Evolutionary conservation across 2,888 invertebrate species (phyloP).

Genomic region (Drosophila multiciliata): DNA sequence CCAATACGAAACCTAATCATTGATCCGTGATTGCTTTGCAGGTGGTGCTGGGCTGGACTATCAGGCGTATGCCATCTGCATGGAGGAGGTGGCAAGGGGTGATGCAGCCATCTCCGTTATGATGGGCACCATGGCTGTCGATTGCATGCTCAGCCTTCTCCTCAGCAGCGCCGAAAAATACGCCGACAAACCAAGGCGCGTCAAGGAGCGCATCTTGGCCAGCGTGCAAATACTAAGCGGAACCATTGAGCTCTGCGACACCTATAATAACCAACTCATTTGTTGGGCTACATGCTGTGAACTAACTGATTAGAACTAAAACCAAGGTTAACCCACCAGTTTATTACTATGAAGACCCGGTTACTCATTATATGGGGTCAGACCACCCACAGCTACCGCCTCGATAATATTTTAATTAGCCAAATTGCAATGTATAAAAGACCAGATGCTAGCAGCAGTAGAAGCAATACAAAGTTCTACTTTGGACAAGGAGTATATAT

Average conservation of each 20-base stretch:
- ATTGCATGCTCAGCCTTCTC: too few relatives aligned
- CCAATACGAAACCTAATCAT: not conserved
- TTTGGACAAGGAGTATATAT: too few relatives aligned
- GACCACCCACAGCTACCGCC: constrained; percentile 54
- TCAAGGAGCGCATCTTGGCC: too few relatives aligned
- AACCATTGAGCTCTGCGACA: too few relatives aligned
- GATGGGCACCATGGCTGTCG: too few relatives aligned
- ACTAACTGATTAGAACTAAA: not conserved
- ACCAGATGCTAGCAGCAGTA: constrained; percentile 4
- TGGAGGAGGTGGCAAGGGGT: constrained; percentile 96
- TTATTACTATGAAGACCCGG: constrained; percentile 54
- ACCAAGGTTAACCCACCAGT: constrained; percentile 7
- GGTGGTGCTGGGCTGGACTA: constrained; percentile 95
- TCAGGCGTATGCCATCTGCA: constrained; percentile 95
- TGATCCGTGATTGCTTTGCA: constrained; percentile 26
- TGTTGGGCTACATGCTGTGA: constrained; percentile 2
- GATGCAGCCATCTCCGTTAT: constrained; percentile 96
- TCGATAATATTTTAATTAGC: constrained; percentile 67
- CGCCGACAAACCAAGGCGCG: too few relatives aligned
- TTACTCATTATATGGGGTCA: constrained; percentile 49
- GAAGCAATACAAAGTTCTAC: constrained; percentile 21
- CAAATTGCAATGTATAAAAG: constrained; percentile 46
- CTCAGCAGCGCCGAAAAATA: too few relatives aligned
- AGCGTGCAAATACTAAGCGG: too few relatives aligned
- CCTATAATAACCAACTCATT: not conserved